Percentiles rank a stretch among this genome's conserved stretches.
Conservation (phyloP, 2,797 vertebrate species). For the Lacerta viridis region DNA sequence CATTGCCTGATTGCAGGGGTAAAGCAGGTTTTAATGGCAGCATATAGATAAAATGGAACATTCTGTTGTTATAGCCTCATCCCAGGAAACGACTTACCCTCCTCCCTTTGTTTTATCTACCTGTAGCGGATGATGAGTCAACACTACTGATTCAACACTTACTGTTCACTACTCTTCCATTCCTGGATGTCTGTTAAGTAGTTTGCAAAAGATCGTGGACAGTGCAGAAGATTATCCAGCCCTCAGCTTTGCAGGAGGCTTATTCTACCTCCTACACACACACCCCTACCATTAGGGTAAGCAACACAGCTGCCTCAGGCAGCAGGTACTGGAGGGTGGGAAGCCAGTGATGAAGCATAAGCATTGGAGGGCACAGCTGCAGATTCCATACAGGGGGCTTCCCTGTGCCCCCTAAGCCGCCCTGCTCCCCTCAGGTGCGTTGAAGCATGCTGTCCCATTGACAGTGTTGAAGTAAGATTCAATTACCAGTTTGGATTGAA, state of each 20-base stretch:
- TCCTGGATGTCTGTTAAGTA: neutral
- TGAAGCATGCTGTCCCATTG: no score
- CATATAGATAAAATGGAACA: neutral
- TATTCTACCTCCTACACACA: neutral
- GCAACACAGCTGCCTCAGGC: no score
- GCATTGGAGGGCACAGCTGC: no score
- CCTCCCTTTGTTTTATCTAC: neutral
- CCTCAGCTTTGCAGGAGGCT: neutral
- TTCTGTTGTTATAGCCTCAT: neutral
- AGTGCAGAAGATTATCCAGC: neutral
- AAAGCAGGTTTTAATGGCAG: neutral
- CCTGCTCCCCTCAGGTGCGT: no score
- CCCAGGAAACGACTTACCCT: neutral
- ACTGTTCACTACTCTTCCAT: neutral
- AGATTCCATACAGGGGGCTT: no score
- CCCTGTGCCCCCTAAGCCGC: no score
- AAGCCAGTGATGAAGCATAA: no score
- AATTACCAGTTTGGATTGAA: no score
- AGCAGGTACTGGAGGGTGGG: no score
- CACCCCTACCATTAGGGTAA: no score
- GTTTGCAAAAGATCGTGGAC: neutral
- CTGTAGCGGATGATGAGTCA: neutral
- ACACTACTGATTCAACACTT: neutral
- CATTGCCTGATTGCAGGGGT: neutral
- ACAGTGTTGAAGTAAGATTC: no score